Conservation (phyloP, 2,888 invertebrate species). For the Synergus laeviventris region DNA sequence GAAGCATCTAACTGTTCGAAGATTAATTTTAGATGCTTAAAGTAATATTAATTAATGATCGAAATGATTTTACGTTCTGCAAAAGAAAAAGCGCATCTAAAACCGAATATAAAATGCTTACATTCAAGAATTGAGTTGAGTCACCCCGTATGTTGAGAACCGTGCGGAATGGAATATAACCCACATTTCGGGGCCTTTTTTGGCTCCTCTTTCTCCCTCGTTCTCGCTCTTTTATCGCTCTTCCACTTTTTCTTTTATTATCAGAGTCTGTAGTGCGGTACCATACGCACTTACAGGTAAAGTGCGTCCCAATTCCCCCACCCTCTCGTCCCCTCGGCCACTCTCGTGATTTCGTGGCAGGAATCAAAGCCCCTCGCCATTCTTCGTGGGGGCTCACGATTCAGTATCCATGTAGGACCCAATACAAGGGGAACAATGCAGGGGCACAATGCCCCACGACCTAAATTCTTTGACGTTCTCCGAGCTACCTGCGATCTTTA, state of each 20-base stretch:
- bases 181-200: slow-evolving; percentile 10
- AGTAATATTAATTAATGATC: too few species aligned
- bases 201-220: background rate
- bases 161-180: slow-evolving; percentile 34
- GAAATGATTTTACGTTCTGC: background rate
- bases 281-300: slow-evolving; percentile 20
- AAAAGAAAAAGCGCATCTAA: background rate
- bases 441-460: slow-evolving; percentile 49
- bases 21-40: too few species aligned
- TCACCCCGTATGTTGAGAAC: slow-evolving; percentile 12
- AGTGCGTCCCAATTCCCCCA: slow-evolving; percentile 25
- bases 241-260: slow-evolving; percentile 2
- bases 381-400: slow-evolving; percentile 51
- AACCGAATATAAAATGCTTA: background rate
- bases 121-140: background rate
- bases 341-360: slow-evolving; percentile 50
- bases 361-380: slow-evolving; percentile 54
- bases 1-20: too few species aligned
- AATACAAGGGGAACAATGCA: slow-evolving; percentile 47
- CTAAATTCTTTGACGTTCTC: slow-evolving; percentile 51
- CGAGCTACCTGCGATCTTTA: slow-evolving; percentile 54
- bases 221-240: background rate
- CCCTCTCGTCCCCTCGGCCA: background rate
- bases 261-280: background rate
- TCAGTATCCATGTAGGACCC: slow-evolving; percentile 5